phyloP scores from a whole-genome alignment of 2,888 invertebrate genomes.

The Aradus depressus region DNA sequence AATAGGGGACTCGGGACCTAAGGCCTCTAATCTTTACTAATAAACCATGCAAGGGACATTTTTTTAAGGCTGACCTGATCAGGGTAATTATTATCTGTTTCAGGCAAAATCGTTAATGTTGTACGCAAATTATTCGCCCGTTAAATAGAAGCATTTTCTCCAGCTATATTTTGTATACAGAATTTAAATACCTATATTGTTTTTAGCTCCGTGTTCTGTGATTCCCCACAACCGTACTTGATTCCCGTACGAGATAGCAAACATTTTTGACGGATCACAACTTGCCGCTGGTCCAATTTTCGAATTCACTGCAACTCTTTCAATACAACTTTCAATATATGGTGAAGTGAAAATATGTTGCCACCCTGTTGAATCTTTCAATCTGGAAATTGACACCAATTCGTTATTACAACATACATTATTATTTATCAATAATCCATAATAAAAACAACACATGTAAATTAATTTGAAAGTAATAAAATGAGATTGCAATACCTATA shows the following conservation, averaged over 20 bases:
- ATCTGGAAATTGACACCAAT: slow-evolving; percentile 39
- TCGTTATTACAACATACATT: neutral
- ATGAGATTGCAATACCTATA: slow-evolving; percentile 52
- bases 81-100: too few species aligned
- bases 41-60: too few species aligned
- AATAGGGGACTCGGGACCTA: too few species aligned
- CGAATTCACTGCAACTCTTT: slow-evolving; percentile 71
- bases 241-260: slow-evolving; percentile 67
- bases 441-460: slow-evolving; percentile 10
- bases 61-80: too few species aligned
- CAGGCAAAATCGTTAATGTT: too few species aligned
- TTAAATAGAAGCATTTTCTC: too few species aligned
- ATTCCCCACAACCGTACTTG: slow-evolving; percentile 70
- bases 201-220: slow-evolving; percentile 59
- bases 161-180: neutral
- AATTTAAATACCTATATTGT: slow-evolving; percentile 50
- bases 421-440: slow-evolving; percentile 7
- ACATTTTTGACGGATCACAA: slow-evolving; percentile 58
- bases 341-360: slow-evolving; percentile 89
- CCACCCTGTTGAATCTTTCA: slow-evolving; percentile 96
- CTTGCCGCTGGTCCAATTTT: slow-evolving; percentile 44
- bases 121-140: too few species aligned
- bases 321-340: slow-evolving; percentile 77
- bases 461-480: neutral
- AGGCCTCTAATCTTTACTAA: too few species aligned